Conservation (phyloP, 2,113 vertebrate genomes). For the Marcusenius ussheri region DNA sequence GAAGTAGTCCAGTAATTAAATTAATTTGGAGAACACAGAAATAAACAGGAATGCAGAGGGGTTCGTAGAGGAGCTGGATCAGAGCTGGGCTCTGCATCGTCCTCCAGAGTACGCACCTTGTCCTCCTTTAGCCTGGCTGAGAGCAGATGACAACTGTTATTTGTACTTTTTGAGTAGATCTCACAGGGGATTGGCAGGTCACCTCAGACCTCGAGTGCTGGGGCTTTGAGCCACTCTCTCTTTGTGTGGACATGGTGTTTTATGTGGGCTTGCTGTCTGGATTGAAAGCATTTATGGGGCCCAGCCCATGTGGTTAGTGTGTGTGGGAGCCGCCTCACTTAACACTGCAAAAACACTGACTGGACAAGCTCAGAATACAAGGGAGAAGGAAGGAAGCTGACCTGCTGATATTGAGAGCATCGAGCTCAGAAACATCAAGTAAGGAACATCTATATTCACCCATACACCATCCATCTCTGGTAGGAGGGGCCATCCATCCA, state of each 20-base stretch:
- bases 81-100: not conserved
- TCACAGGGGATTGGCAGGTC: not conserved
- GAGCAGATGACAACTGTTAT: not conserved
- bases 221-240: not conserved
- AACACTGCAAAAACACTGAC: not conserved
- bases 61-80: not conserved
- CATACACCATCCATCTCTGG: not conserved
- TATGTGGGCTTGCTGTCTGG: not conserved
- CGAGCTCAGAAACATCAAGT: not conserved
- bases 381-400: not conserved
- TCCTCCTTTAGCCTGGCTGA: not conserved
- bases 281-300: not conserved
- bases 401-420: not conserved
- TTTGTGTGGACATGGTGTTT: not conserved
- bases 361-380: not conserved
- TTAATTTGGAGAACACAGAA: slow-evolving; percentile 13
- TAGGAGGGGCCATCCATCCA: not conserved
- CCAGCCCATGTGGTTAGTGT: not conserved
- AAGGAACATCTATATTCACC: not conserved
- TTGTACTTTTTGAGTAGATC: not conserved
- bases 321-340: not conserved
- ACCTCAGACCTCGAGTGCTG: not conserved
- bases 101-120: not conserved
- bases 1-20: not conserved
- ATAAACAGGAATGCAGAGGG: slow-evolving; percentile 8